Conservation (phyloP, 2,113 vertebrate genomes). For the Ivindomyrus marchei region DNA sequence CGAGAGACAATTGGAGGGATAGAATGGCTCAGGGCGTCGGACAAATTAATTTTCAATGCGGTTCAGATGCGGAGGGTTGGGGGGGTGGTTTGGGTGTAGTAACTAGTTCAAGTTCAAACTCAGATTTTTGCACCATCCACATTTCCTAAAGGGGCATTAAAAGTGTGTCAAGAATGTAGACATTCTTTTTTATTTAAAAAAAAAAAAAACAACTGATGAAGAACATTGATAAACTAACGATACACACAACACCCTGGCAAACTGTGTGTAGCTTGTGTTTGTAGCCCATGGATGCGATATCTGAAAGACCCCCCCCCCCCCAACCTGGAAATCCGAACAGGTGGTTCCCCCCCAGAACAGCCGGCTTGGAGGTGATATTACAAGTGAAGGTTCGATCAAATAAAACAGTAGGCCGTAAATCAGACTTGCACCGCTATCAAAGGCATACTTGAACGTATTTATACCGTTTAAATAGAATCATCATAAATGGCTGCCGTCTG, state of each 20-base stretch:
- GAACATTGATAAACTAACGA: neutral
- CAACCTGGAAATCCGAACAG: conserved; percentile 57
- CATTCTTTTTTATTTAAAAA: neutral
- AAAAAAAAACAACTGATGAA: neutral
- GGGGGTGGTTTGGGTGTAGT: neutral
- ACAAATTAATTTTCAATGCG: conserved; percentile 50
- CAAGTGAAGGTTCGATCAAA: conserved; percentile 58
- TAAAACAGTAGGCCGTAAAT: conserved; percentile 52
- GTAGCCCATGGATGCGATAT: neutral
- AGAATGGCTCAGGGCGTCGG: conserved; percentile 45
- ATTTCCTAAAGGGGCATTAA: neutral
- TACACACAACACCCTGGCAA: neutral
- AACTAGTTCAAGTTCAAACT: conserved; percentile 4
- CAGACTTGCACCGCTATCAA: conserved; percentile 60
- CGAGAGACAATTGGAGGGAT: conserved; percentile 52
- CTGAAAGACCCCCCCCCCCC: neutral
- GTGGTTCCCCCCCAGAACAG: conserved; percentile 50
- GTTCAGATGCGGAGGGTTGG: conserved; percentile 41
- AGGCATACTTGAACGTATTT: conserved; percentile 59
- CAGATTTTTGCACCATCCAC: neutral
- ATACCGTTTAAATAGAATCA: conserved; percentile 57
- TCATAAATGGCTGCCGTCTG: conserved; percentile 53
- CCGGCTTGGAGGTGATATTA: conserved; percentile 45
- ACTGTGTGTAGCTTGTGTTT: neutral
- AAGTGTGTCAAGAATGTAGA: neutral